Evolutionary conservation across 2,888 invertebrate genomes (phyloP), one percentile per base, ranked within the genome.

Genomic region (Melolontha melolontha): DNA sequence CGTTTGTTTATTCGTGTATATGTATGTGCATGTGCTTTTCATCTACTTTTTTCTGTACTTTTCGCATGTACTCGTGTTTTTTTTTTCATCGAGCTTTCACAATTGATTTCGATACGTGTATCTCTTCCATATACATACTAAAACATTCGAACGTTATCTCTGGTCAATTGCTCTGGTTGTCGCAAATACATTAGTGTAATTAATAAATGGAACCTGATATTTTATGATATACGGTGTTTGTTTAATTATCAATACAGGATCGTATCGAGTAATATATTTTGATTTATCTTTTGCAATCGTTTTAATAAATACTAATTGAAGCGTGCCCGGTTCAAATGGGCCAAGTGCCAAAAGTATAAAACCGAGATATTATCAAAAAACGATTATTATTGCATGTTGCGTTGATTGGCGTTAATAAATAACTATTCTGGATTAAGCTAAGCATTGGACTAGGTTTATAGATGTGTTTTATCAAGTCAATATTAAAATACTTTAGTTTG

Each of bases 131-230:
- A 34, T 34, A 34, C 34, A 34, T 54, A 54, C 40, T 17, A 54
- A 54, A 54, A 54, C 54, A 54, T 54, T 54, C 54, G 17, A 40
- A 14, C 54, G 54, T 54, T 54, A 54, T 54, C 54, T 54, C 10
- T 40, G 40, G 54, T 40, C 54, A 54, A 54, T 54, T 54, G 54
- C 40, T 54, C 52, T 54, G 54, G 39, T 39, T n/a, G 54, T 54
- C 40, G 54, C 40, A 54, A 65, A 65, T 52, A 65, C 64, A 65
- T 65, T 65, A 65, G 54, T 52, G 64, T 65, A 65, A 65, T 65
- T 65, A 65, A 54, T 65, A 63, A 63, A 63, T 63, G 47, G 39
- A 63, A 49, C 49, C 12, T 34, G 63, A 54, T 54, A 54, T 16
- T 54, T 12, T n/a, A 10, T 54, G 54, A 54, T 40, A 40, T 40